Evolutionary conservation across 2,888 invertebrate genomes (phyloP).

Genomic region (Eilema caniola): DNA sequence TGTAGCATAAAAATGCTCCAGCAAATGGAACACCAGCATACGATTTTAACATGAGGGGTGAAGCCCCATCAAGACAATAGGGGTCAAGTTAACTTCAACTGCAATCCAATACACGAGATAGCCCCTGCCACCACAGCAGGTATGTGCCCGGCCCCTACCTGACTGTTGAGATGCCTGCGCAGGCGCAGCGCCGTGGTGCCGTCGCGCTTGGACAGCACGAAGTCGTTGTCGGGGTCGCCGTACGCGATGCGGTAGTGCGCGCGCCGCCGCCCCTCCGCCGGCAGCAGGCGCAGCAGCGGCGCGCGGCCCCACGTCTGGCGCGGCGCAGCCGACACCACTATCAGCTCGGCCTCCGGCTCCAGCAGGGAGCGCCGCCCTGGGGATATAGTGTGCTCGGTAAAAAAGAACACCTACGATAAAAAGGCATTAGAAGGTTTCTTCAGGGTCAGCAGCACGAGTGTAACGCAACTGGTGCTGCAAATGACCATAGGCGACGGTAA

Average conservation of each 20-base stretch:
- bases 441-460: too few relatives aligned
- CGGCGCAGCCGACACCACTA: slow-evolving; percentile 68
- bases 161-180: slow-evolving; percentile 64
- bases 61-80: too few relatives aligned
- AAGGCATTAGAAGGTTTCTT: too few relatives aligned
- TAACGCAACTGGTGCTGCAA: too few relatives aligned
- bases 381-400: neutral
- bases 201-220: slow-evolving; percentile 73
- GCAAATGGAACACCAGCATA: too few relatives aligned
- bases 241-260: slow-evolving; percentile 78
- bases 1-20: too few relatives aligned
- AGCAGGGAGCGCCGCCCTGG: slow-evolving; percentile 76
- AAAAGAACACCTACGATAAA: too few relatives aligned
- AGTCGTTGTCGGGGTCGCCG: slow-evolving; percentile 68
- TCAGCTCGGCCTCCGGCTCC: slow-evolving; percentile 75
- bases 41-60: too few relatives aligned
- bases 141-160: slow-evolving; percentile 20
- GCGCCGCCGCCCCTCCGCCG: slow-evolving; percentile 70
- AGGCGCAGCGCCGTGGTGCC: slow-evolving; percentile 77
- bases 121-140: too few relatives aligned
- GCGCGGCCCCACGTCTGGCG: slow-evolving; percentile 77
- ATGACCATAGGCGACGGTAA: too few relatives aligned
- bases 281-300: slow-evolving; percentile 73
- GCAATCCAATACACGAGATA: too few relatives aligned
- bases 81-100: too few relatives aligned